Base-by-base conservation (phyloP, 2,797 vertebrate species). In the Leptoclinus maculatus region DNA sequence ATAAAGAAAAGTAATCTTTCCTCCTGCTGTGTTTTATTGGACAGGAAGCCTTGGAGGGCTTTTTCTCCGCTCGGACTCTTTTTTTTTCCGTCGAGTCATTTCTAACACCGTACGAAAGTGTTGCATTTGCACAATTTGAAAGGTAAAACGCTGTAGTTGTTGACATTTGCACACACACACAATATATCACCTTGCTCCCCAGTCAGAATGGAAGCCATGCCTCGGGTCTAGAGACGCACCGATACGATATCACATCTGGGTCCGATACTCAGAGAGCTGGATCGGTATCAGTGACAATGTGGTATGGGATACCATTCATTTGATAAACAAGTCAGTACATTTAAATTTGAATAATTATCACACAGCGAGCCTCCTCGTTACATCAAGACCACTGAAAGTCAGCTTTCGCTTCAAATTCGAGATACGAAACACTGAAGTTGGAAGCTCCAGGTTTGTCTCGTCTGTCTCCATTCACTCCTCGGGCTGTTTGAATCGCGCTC, bases 1-100 rank as follows among this genome's bases (percentile, higher is more conserved):
- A 62, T 81, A 86, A 85, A 74, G 80, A 84, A 83, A 85, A 78
- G 41, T 78, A 69, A 84, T 83, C 85, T 87, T 38, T 82, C 64
- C 76, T 84, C 81, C 68, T 0, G n/a, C 84, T 83, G 87, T 57
- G 71, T 84, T 88, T 92, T 89, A 79, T 89, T 77, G 82, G 73
- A 83, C 76, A 49, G 67, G 66, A 70, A 77, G 58, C 79, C 83
- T 90, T 32, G 23, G 72, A 87, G 89, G 70, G 74, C 53, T 75
- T 65, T 54, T 66, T 54, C 59, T 76, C 25, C 3, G 1, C 71
- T 41, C 13, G 16, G 8, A 71, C 51, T 66, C 47, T 38, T 65
- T 45, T 39, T 39, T 39, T 79, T 36, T n/a, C 41, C 25, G 0
- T 60, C 10, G 9, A 76, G 34, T 71, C 69, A 47, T 71, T 83